phyloP scores from a whole-genome alignment of 2,113 vertebrate species.

The Heterotilapia buettikoferi region DNA sequence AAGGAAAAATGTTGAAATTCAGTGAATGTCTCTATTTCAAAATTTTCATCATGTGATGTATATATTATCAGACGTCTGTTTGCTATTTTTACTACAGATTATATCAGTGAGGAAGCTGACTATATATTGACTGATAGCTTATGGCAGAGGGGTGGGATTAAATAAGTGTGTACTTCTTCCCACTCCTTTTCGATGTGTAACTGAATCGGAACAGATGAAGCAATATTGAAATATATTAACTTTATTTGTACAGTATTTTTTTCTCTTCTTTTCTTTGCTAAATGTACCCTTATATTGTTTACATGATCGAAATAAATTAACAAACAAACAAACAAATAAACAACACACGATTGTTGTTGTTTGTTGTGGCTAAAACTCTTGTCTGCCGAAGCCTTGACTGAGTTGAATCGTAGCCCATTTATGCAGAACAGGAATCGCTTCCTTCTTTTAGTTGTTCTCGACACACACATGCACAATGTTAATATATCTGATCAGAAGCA shows the following conservation, averaged over 20 bases:
- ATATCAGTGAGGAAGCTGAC: too few species aligned
- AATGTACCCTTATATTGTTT: neutral
- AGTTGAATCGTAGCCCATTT: constrained; percentile 90
- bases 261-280: neutral
- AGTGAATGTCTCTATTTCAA: too few species aligned
- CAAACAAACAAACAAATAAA: neutral
- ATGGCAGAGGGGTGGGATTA: too few species aligned
- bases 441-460: constrained; percentile 98
- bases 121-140: too few species aligned
- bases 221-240: neutral
- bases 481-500: neutral
- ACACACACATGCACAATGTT: neutral
- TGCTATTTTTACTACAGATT: too few species aligned
- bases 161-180: neutral
- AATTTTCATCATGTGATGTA: too few species aligned
- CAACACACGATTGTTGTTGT: neutral
- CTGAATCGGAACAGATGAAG: neutral
- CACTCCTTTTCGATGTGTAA: neutral
- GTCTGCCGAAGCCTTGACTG: constrained; percentile 77
- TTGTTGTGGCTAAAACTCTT: neutral
- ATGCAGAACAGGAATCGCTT: constrained; percentile 84
- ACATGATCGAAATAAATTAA: neutral
- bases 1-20: too few species aligned
- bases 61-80: too few species aligned
- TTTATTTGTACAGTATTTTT: neutral